A percentile compares a stretch with the other conserved stretches of the same genome.
Evolutionary conservation across 2,888 invertebrate genomes (phyloP).

Genomic region (Ptycholaimellus sp.): DNA sequence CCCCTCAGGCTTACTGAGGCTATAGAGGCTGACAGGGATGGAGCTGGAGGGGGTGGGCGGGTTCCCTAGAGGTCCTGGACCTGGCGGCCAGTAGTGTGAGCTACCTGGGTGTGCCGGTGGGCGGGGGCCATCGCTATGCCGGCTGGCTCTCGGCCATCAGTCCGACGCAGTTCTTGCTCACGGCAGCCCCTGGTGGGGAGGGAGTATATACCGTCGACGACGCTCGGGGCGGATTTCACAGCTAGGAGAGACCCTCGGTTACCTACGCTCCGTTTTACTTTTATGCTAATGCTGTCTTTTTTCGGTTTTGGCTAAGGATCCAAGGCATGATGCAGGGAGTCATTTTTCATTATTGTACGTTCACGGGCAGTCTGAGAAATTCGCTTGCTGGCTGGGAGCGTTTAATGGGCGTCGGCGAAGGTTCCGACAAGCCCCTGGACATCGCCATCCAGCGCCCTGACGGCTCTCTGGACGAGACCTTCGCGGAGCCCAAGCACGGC

Average conservation of each 20-base stretch:
- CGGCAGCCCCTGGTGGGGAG: slow-evolving; percentile 30
- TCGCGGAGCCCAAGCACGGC: slow-evolving; percentile 62
- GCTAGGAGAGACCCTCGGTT: slow-evolving; percentile 34
- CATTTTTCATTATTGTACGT: no score
- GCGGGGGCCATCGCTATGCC: slow-evolving; percentile 26
- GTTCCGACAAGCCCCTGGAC: slow-evolving; percentile 9
- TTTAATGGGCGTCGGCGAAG: slow-evolving; percentile 27
- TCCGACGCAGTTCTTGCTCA: slow-evolving; percentile 29
- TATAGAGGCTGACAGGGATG: slow-evolving; percentile 6
- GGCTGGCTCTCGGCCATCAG: slow-evolving; percentile 31
- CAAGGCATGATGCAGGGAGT: no score
- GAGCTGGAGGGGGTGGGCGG: slow-evolving; percentile 22
- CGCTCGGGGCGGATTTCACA: slow-evolving; percentile 33
- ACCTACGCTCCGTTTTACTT: slow-evolving; percentile 1
- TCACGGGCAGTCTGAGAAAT: slow-evolving; percentile 21
- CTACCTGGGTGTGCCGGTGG: slow-evolving; percentile 35
- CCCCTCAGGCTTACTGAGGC: no score
- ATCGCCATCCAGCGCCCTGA: slow-evolving; percentile 3
- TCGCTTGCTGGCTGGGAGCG: slow-evolving; percentile 33
- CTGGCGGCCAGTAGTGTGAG: slow-evolving; percentile 30
- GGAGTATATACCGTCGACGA: slow-evolving; percentile 38
- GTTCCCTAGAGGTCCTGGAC: slow-evolving; percentile 37
- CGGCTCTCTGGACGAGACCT: slow-evolving; percentile 23
- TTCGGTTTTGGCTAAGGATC: no score
- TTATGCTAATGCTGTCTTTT: no score